Evolutionary conservation across 2,113 vertebrate species (phyloP), one percentile per base, ranked within the genome.

Genomic region (Thymallus thymallus): DNA sequence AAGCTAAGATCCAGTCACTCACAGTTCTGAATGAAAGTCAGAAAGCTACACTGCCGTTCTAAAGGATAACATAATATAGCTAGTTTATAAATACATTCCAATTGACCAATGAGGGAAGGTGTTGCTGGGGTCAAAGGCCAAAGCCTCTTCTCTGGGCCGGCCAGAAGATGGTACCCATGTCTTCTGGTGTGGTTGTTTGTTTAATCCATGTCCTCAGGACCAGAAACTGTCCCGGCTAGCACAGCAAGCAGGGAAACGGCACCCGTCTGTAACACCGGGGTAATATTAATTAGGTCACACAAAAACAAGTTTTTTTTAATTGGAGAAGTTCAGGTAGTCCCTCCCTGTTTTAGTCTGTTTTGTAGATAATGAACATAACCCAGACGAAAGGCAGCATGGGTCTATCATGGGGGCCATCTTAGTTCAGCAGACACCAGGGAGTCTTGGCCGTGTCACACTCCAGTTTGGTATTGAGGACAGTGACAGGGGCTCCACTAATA

Each of bases 391-490:
- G 56, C 20, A 51, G 48, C 48, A 51, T 18, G 14, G 16, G 12
- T 51, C 48, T 4, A 51, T 51, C 56, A 22, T 23, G 56, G 45
- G 0, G 29, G 76, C 5, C 23, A 18, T 0, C 0, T 82, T 83
- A 97, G 77, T 84, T 91, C 74, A 95, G 92, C 0, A 93, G 87
- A 61, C 98, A 99, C 98, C 98, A 99, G 0, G 97, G 97, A 0
- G 96, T 98, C 77, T 93, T 86, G 0, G 63, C 82, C 84, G 92
- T 84, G 88, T 99, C 95, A 71, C 98, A 99, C 83, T 96, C 94
- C 87, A 99, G 84, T 45, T 92, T 69, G 84, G 94, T 82, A 80
- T 94, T 97, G 79, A 99, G 90, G 71, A 98, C 75, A 0, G 94
- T 96, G 88, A 95, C 97, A 26, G 97, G 94, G 32, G 97, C 96